Evolutionary conservation across 1,140 invertebrate species (phyloP), one percentile per base, ranked within the genome.

Genomic region (Drosophila nigrodunni): DNA sequence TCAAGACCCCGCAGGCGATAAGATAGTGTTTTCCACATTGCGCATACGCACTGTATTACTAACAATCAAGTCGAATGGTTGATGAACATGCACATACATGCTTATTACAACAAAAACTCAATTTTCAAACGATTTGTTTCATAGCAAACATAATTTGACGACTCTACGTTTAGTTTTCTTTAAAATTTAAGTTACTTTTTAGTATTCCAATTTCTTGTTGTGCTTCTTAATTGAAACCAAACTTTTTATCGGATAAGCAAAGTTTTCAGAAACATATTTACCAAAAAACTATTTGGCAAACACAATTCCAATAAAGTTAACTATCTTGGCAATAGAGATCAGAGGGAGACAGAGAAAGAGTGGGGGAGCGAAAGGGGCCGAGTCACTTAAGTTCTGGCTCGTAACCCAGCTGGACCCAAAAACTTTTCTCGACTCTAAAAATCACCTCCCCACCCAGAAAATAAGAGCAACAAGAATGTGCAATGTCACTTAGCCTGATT

Each of bases 401-500:
- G 57, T 62, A 46, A 52, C 18, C 25, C 46, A 41, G 46, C 41
- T 34, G 43, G 8, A 41, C 55, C 15, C 25, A 6, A 57, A 52
- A 54, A 54, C 30, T 54, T 54, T 15, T 10, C n/a, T 30, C 25
- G 25, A 30, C 25, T 30, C 13, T n/a, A 54, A 54, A 57, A 57
- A 18, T 41, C 57, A 2, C n/a, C 34, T 46, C 15, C 10, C 44
- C 13, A 18, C 44, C 18, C 46, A 60, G 39, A 73, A 52, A 37
- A 34, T 11, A 43, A 39, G 30, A 21, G 35, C 55, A 44, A 50
- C 15, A 34, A 30, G 49, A 78, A 65, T 58, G 41, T 47, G 55
- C 65, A 74, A 76, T 52, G 57, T 55, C 77, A 76, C 68, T 78
- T 78, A 78, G 77, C 62, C 49, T 78, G 77, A 78, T 78, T 78